phyloP scores from a whole-genome alignment of 1,140 invertebrate species.

The Caerostris darwini region DNA sequence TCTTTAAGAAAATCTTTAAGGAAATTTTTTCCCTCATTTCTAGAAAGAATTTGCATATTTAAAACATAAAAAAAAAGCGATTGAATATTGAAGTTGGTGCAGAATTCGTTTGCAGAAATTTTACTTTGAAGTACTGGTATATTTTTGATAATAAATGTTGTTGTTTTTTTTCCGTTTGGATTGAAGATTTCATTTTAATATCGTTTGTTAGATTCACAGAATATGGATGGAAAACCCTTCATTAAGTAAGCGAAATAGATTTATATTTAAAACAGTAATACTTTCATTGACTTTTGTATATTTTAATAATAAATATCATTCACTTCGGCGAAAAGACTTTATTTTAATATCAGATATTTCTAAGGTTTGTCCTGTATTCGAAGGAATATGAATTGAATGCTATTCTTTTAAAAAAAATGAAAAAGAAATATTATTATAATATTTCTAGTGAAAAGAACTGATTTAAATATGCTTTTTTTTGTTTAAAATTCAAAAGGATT shows the following conservation, averaged over 20 bases:
- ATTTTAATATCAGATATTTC: too few relatives aligned
- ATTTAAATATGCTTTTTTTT: too few relatives aligned
- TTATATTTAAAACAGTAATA: not conserved
- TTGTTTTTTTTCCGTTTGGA: not conserved
- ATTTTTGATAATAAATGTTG: not conserved
- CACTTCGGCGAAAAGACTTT: too few relatives aligned
- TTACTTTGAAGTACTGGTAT: not conserved
- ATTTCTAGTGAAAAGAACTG: too few relatives aligned
- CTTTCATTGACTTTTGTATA: too few relatives aligned
- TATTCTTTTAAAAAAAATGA: too few relatives aligned
- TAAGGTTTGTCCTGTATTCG: too few relatives aligned
- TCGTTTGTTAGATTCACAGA: not conserved
- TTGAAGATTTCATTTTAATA: not conserved
- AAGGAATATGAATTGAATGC: too few relatives aligned
- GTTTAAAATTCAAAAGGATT: too few relatives aligned
- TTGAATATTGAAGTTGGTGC: not conserved
- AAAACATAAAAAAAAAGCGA: not conserved
- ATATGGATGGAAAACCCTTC: not conserved
- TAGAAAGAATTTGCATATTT: not conserved
- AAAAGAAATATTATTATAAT: too few relatives aligned
- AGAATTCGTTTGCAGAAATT: not conserved
- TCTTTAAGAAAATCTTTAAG: not conserved
- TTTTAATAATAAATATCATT: too few relatives aligned
- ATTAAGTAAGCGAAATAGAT: not conserved
- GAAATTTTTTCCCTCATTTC: not conserved